Conservation (phyloP, 2,888 invertebrate species). For the Drosophila ustulata region DNA sequence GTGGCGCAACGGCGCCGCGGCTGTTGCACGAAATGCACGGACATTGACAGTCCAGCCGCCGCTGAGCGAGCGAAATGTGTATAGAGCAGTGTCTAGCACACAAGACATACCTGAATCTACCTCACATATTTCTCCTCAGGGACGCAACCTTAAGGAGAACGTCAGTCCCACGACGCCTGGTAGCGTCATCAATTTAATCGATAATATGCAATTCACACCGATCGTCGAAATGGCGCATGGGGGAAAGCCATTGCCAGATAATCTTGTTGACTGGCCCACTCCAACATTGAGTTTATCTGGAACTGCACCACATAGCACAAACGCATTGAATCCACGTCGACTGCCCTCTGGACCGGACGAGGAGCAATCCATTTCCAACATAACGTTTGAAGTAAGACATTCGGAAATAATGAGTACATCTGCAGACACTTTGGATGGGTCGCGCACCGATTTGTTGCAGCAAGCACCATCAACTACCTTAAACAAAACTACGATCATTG, state of each 20-base stretch:
- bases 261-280: slow-evolving; percentile 81
- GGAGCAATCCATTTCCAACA: slow-evolving; percentile 66
- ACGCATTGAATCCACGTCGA: slow-evolving; percentile 77
- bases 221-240: slow-evolving; percentile 45
- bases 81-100: slow-evolving; percentile 7
- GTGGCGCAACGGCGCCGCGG: slow-evolving; percentile 23
- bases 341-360: slow-evolving; percentile 62
- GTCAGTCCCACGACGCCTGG: slow-evolving; percentile 84
- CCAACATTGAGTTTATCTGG: slow-evolving; percentile 55
- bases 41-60: slow-evolving; percentile 52
- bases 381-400: slow-evolving; percentile 81
- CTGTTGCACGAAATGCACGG: slow-evolving; percentile 12
- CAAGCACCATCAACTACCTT: slow-evolving; percentile 46
- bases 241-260: slow-evolving; percentile 61
- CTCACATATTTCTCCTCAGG: slow-evolving; percentile 39
- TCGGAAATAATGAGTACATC: slow-evolving; percentile 62
- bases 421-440: slow-evolving; percentile 63
- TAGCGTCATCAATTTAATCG: slow-evolving; percentile 81
- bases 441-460: slow-evolving; percentile 18
- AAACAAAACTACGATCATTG: slow-evolving; percentile 80
- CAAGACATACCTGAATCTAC: slow-evolving; percentile 6
- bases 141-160: slow-evolving; percentile 84
- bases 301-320: slow-evolving; percentile 10
- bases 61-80: slow-evolving; percentile 73
- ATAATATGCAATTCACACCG: slow-evolving; percentile 84